Base-by-base conservation (phyloP, 1,140 invertebrate genomes). In the Caenorhabditis tropicalis region DNA sequence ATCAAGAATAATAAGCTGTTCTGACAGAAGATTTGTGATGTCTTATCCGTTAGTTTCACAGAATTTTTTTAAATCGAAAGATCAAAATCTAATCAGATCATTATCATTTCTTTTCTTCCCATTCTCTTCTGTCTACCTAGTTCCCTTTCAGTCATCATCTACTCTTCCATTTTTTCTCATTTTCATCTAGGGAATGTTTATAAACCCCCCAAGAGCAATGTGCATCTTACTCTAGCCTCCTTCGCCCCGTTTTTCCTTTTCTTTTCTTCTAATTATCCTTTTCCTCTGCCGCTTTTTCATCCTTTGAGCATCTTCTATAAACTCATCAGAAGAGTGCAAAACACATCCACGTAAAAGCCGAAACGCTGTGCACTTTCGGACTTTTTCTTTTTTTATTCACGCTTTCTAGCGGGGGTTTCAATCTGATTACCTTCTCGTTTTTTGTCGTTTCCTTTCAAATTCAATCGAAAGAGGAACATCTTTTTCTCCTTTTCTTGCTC, bases 401-500 rank as follows among this genome's bases (percentile, higher is more conserved):
- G 16, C 10, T n/a, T 74, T 31, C 36, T 31, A 6, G n/a, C 29
- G 19, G 53, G 19, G 10, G 27, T 24, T 51, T 33, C 65, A 74
- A 74, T 74, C 65, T 43, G 65, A 74, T 74, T 74, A 74, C 65
- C 65, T 74, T 46, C 36, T 74, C 29, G 21, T 43, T 74, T 74
- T 24, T 74, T 43, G 36, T 74, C 65, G 65, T 46, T 31, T n/a
- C 21, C 7, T 65, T 65, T 74, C 65, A 39, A 74, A 46, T 74
- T 31, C 65, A 74, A 74, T 74, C 33, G 12, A 74, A 74, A 74
- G 36, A 74, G n/a, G 65, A 74, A 74, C 65, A 74, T 74, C 65
- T 43, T 74, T 36, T 74, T 74, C 58, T 39, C 36, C 36, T 46
- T 43, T 21, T 74, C 15, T 46, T 74, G 65, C 65, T 74, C 65